Conservation (phyloP, 1,140 invertebrate genomes). For the Amphibalanus amphitrite region DNA sequence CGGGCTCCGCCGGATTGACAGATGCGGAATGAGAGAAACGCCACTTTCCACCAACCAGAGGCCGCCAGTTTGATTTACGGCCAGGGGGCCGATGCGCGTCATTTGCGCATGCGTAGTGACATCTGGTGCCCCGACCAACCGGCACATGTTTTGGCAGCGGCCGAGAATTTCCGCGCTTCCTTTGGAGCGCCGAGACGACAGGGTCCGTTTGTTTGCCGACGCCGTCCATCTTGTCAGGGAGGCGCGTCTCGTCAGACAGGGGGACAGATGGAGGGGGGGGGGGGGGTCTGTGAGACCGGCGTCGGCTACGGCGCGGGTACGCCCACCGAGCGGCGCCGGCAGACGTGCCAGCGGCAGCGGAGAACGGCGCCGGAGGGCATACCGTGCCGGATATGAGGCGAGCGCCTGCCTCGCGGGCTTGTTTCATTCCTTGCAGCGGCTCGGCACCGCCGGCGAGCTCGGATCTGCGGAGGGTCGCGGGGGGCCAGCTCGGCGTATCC, state of each 20-base stretch:
- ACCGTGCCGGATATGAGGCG: background rate
- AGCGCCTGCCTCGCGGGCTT: background rate
- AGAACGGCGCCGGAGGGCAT: background rate
- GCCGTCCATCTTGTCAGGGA: background rate
- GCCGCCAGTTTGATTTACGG: background rate
- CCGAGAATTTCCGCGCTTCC: background rate
- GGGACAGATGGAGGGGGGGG: too few relatives aligned
- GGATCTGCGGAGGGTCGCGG: background rate
- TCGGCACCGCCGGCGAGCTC: too few relatives aligned
- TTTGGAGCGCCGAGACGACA: background rate
- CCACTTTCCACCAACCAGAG: background rate
- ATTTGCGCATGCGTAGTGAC: constrained; percentile 1
- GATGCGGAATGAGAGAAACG: background rate
- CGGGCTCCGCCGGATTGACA: background rate
- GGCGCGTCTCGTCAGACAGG: background rate
- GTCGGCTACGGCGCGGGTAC: background rate
- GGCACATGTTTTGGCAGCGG: background rate
- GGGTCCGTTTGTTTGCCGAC: background rate
- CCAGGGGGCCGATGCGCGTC: background rate
- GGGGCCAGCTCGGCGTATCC: too few relatives aligned
- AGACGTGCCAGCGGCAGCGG: background rate
- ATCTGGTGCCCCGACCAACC: background rate
- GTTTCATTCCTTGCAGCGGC: background rate
- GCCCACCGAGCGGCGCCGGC: background rate
- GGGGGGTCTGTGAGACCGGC: too few relatives aligned